Conservation (phyloP, 92 coral and sea anemone genomes). For the Actinostola sp. region DNA sequence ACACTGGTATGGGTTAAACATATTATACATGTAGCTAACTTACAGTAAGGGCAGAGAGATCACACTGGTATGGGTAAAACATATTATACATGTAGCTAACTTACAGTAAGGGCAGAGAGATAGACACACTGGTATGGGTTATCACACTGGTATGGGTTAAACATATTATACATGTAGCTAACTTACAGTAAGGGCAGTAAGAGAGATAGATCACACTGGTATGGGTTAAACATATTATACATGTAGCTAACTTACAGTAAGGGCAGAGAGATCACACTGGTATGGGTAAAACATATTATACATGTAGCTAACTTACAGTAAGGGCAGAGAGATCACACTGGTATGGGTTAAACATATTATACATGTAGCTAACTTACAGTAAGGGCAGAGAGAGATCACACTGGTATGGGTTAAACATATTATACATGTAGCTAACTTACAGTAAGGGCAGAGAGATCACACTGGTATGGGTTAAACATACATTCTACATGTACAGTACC, state of each 20-base stretch:
- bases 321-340: conserved; percentile 96
- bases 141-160: conserved; percentile 98
- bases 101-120: conserved; percentile 85
- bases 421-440: conserved; percentile 87
- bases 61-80: conserved; percentile 98
- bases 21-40: conserved; percentile 83
- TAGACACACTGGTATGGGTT: conserved; percentile 99
- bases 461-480: conserved; percentile 98
- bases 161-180: conserved; percentile 86
- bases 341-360: conserved; percentile 96
- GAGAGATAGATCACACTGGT: conserved; percentile 96
- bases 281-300: conserved; percentile 97
- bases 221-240: conserved; percentile 96
- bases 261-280: conserved; percentile 94
- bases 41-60: conserved; percentile 87
- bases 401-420: conserved; percentile 97
- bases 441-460: conserved; percentile 88
- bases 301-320: conserved; percentile 76
- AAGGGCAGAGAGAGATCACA: conserved; percentile 92
- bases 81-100: conserved; percentile 87
- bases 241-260: conserved; percentile 82
- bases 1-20: conserved; percentile 98
- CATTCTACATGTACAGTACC: no score
- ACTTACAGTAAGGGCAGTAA: conserved; percentile 88
- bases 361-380: conserved; percentile 82